Percentiles rank a stretch among this genome's conserved stretches.
Evolutionary conservation across 2,113 vertebrate genomes (phyloP).

Genomic region (Nothoprocta pentlandii): DNA sequence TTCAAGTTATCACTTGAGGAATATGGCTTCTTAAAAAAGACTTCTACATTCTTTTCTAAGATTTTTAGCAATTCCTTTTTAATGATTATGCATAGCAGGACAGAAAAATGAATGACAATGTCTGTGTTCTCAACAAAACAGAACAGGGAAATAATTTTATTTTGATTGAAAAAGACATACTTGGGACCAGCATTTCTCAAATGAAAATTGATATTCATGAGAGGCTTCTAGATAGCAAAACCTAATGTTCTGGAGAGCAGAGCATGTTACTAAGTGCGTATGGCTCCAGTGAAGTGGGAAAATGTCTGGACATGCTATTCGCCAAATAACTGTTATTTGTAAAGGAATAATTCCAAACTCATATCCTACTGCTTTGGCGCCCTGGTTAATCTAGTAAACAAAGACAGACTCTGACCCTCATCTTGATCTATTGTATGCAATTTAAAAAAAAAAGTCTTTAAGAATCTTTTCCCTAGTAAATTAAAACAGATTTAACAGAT

Average conservation of each 20-base stretch:
- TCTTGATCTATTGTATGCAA: background rate
- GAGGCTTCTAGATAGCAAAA: constrained; percentile 32
- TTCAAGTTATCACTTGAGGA: background rate
- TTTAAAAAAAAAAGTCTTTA: background rate
- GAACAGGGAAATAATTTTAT: background rate
- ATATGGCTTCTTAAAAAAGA: background rate
- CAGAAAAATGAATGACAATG: background rate
- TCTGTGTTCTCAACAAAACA: background rate
- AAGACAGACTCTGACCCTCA: constrained; percentile 17
- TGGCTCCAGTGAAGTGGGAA: constrained; percentile 65
- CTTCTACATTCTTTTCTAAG: background rate
- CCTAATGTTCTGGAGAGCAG: constrained; percentile 30
- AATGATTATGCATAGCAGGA: background rate
- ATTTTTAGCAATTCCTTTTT: background rate
- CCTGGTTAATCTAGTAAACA: constrained; percentile 9
- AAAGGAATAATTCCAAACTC: constrained; percentile 53
- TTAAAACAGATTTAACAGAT: background rate
- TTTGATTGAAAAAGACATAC: constrained; percentile 24
- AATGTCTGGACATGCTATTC: constrained; percentile 51
- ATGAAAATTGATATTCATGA: constrained; percentile 48
- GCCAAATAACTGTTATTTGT: constrained; percentile 55
- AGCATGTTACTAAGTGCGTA: constrained; percentile 33
- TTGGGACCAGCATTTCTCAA: background rate
- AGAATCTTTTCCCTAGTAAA: background rate
- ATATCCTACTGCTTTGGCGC: constrained; percentile 62